Evolutionary conservation across 2,888 invertebrate genomes (phyloP).

Genomic region (Ectemnius cavifrons): DNA sequence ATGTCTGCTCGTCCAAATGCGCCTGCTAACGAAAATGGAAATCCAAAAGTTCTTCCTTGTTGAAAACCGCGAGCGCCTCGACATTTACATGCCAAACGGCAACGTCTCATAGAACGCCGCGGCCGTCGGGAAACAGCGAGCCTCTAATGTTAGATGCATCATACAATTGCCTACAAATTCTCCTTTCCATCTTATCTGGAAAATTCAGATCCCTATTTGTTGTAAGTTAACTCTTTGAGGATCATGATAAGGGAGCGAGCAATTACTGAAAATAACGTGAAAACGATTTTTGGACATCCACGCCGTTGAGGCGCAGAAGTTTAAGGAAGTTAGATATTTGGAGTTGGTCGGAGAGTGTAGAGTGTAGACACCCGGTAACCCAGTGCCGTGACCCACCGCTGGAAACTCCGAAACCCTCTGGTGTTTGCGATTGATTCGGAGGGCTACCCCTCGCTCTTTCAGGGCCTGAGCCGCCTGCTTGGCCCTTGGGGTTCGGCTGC

Average conservation of each 20-base stretch:
- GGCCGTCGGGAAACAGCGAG: no score
- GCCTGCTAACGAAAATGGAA: conserved; percentile 62
- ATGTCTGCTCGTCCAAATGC: conserved; percentile 66
- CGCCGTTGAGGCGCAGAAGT: no score
- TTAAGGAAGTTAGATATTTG: no score
- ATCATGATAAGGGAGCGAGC: no score
- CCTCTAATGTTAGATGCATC: no score
- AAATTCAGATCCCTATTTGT: no score
- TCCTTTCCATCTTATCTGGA: no score
- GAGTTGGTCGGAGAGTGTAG: conserved; percentile 2
- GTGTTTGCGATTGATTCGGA: conserved; percentile 67
- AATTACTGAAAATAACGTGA: no score
- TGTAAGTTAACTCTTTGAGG: no score
- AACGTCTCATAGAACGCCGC: background rate
- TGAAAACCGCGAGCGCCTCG: conserved; percentile 17
- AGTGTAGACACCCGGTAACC: conserved; percentile 61
- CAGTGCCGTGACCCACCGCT: conserved; percentile 59
- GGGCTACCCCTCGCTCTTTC: conserved; percentile 63
- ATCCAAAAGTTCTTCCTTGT: conserved; percentile 53
- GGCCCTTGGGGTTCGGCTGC: conserved; percentile 47
- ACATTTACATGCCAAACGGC: conserved; percentile 53
- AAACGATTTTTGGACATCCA: no score
- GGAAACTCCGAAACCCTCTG: conserved; percentile 55
- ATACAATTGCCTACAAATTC: no score
- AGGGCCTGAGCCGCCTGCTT: conserved; percentile 34